phyloP scores from a whole-genome alignment of 2,888 invertebrate species.

The Halictus quadricinctus region DNA sequence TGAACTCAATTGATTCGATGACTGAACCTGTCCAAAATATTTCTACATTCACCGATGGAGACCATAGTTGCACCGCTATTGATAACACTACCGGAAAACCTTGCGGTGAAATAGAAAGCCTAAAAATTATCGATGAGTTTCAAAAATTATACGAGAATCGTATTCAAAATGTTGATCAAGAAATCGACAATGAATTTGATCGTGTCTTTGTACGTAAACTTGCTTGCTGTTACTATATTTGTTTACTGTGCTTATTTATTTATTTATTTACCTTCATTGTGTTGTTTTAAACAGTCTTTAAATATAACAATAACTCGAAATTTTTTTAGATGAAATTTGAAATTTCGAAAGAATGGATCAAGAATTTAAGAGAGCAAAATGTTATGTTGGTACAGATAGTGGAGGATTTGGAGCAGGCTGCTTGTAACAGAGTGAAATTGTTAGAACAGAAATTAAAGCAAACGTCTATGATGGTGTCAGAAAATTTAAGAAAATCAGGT shows the following conservation, averaged over 20 bases:
- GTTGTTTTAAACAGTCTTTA: background rate
- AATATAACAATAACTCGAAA: background rate
- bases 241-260: background rate
- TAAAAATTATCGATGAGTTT: conserved; percentile 85
- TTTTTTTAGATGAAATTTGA: conserved; percentile 85
- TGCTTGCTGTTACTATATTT: background rate
- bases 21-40: conserved; percentile 27
- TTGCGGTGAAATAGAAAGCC: conserved; percentile 72
- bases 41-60: conserved; percentile 31
- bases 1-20: conserved; percentile 56
- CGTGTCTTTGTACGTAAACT: conserved; percentile 66
- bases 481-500: conserved; percentile 73
- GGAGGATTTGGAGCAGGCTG: conserved; percentile 87
- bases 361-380: conserved; percentile 88
- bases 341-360: conserved; percentile 87
- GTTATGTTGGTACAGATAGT: conserved; percentile 86
- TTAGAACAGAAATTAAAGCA: conserved; percentile 84
- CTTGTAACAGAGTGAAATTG: conserved; percentile 84
- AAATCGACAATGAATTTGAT: conserved; percentile 65
- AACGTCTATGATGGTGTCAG: conserved; percentile 80
- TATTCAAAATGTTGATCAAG: conserved; percentile 84
- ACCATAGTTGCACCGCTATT: conserved; percentile 59
- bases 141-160: conserved; percentile 86
- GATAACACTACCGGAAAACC: conserved; percentile 65
- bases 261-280: background rate